These are phyloP conservation scores for Bostrychus sinensis DNA, from an alignment of 2,113 vertebrate genomes.

Conservation along the genomic window DNA sequence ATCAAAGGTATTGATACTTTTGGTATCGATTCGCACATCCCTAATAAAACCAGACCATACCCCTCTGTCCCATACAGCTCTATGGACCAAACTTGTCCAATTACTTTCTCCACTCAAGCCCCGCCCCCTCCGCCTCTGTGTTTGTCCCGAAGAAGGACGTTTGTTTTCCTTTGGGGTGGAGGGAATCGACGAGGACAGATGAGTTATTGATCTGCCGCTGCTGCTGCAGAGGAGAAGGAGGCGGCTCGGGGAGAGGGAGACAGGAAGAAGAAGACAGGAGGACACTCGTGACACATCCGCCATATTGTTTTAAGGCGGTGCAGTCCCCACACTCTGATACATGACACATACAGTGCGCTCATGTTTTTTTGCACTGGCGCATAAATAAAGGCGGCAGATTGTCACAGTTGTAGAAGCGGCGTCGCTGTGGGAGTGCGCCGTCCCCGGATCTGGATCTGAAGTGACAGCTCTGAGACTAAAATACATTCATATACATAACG, in stretches of 20 bases:
- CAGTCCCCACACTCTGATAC: slow-evolving; percentile 31
- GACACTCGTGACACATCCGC: slow-evolving; percentile 58
- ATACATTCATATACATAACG: background rate
- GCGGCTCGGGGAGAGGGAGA: slow-evolving; percentile 38
- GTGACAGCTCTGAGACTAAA: background rate
- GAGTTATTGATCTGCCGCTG: slow-evolving; percentile 82
- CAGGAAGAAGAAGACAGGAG: slow-evolving; percentile 41
- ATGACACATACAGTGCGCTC: slow-evolving; percentile 11
- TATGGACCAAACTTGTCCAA: slow-evolving; percentile 45
- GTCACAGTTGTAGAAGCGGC: background rate
- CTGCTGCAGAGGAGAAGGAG: slow-evolving; percentile 58
- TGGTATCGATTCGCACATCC: too few relatives aligned
- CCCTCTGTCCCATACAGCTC: too few relatives aligned
- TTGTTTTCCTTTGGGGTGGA: slow-evolving; percentile 76
- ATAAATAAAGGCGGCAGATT: slow-evolving; percentile 33
- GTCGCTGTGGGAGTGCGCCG: too few relatives aligned
- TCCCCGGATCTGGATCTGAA: background rate
- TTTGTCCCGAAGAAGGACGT: slow-evolving; percentile 80
- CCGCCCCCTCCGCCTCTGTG: slow-evolving; percentile 44
- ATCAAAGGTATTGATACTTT: too few relatives aligned
- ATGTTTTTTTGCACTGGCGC: slow-evolving; percentile 16
- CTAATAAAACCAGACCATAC: too few relatives aligned
- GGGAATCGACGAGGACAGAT: slow-evolving; percentile 76
- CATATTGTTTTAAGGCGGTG: slow-evolving; percentile 36
- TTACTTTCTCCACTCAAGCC: slow-evolving; percentile 38